phyloP scores from a whole-genome alignment of 2,113 vertebrate species.

The Erpornis zantholeuca region DNA sequence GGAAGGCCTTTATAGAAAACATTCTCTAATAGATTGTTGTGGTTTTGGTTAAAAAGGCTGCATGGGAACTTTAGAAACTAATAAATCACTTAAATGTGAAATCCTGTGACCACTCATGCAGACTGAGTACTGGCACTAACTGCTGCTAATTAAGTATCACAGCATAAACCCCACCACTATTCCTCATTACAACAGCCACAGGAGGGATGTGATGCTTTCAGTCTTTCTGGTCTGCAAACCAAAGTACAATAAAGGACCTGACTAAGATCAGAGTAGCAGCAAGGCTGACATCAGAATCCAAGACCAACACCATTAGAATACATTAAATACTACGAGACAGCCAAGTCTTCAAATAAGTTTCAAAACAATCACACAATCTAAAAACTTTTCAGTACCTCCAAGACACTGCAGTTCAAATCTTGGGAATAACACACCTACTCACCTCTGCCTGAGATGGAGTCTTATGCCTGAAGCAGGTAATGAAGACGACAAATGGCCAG shows the following conservation, averaged over 20 bases:
- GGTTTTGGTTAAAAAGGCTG: not conserved
- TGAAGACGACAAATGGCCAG: constrained; percentile 97
- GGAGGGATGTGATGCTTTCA: not conserved
- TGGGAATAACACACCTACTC: not conserved
- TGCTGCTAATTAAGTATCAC: not conserved
- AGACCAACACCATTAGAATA: not conserved
- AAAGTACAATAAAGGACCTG: not conserved
- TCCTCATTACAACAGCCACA: not conserved
- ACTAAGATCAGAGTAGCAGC: not conserved
- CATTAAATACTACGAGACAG: not conserved
- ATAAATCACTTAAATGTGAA: not conserved
- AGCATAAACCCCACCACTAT: not conserved
- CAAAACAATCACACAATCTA: not conserved
- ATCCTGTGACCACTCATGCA: not conserved
- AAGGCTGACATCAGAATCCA: not conserved
- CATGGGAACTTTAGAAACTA: not conserved
- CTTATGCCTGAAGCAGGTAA: constrained; percentile 95
- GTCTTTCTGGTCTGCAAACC: not conserved
- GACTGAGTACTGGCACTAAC: not conserved
- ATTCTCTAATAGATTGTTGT: not conserved
- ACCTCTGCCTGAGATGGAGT: constrained; percentile 89
- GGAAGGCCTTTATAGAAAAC: not conserved
- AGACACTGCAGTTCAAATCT: not conserved
- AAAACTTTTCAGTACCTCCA: not conserved
- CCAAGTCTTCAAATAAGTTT: not conserved